Evolutionary conservation across 1,140 invertebrate genomes (phyloP), one percentile per base, ranked within the genome.

Genomic region (Drosophila paulistorum): DNA sequence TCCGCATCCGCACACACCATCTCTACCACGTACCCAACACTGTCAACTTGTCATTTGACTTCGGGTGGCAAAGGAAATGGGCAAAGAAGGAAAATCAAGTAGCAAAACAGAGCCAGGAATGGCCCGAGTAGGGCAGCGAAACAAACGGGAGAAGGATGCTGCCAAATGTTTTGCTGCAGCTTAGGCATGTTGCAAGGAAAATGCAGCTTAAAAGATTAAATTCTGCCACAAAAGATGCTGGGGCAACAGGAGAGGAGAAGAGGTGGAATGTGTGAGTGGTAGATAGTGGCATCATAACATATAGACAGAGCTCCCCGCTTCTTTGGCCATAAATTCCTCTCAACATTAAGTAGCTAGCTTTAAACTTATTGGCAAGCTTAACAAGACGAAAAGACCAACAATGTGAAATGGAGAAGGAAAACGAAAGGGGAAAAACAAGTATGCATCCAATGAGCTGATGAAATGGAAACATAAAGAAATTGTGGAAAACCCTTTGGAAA

Each of bases 161-260:
- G 75, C 80, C 79, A 79, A 87, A 79, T 79, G 84, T 68, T 68
- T 77, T 87, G 84, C 79, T 74, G 79, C 79, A 86, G 83, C 83
- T 86, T 86, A 83, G 83, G 83, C 84, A 77, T 86, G 83, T 86
- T 87, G 82, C 81, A 81, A 86, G 81, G 81, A 82, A 71, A 86
- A 81, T 85, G 83, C 82, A 86, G 82, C 82, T 86, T 86, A 86
- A 87, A 83, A 86, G 82, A 86, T 86, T 86, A 87, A 87, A 77
- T 74, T 87, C 57, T 65, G 69, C 48, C 65, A 61, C 62, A 73
- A 35, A 51, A 37, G 10, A 30, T 11, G 66, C 1, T 3, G 41
- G 20, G 2, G 13, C 26, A 11, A 37, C 9, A 33, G 41, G 1
- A 60, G 6, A 41, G 51, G 62, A 54, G 14, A 26, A 17, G 9